phyloP scores from a whole-genome alignment of 2,797 vertebrate species.

The Anabacerthia variegaticeps region DNA sequence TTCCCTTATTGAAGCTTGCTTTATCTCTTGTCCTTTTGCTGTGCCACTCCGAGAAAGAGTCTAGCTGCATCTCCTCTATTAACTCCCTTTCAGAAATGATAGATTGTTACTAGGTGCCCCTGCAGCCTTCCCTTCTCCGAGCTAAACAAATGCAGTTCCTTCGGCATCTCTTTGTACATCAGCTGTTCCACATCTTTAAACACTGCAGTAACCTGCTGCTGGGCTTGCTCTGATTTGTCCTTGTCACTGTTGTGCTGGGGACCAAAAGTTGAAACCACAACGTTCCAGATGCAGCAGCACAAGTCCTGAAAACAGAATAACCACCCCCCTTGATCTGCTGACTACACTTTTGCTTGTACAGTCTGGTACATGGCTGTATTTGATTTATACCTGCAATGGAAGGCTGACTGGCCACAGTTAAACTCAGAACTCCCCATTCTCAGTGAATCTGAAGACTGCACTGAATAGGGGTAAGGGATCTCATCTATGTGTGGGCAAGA shows the following conservation, averaged over 20 bases:
- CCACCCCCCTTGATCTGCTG: not conserved
- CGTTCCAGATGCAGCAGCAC: not conserved
- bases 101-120: not conserved
- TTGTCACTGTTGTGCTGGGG: not conserved
- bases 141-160: not conserved
- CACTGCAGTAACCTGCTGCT: not conserved
- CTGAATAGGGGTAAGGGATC: not conserved
- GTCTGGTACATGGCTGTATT: not conserved
- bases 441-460: not conserved
- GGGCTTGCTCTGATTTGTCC: not conserved
- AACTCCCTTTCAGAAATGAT: not conserved
- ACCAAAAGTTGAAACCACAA: not conserved
- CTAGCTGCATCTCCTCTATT: not conserved
- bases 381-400: not conserved
- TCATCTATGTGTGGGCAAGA: not conserved
- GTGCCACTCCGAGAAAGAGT: not conserved
- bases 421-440: not conserved
- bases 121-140: not conserved
- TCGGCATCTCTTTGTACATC: not conserved
- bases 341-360: not conserved
- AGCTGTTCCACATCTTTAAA: not conserved
- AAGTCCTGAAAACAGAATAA: not conserved
- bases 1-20: not conserved
- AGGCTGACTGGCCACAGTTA: not conserved
- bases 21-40: not conserved